Conservation (phyloP, 2,113 vertebrate genomes). For the Austrofundulus limnaeus region DNA sequence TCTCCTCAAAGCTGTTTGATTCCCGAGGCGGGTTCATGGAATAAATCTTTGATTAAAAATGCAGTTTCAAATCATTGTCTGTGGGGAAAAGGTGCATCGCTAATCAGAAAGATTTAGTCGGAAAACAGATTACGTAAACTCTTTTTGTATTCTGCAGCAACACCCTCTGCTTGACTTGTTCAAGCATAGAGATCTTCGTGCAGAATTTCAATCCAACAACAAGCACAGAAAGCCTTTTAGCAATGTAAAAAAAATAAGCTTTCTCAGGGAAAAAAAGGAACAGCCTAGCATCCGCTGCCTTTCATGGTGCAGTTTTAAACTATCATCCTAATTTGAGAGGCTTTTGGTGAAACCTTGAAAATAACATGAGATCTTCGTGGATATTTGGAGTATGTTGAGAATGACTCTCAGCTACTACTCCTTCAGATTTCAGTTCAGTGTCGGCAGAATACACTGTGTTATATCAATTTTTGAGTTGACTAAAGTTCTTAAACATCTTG, state of each 20-base stretch:
- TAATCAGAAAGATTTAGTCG: conserved; percentile 70
- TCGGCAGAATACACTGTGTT: too few relatives aligned
- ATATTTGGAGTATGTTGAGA: too few relatives aligned
- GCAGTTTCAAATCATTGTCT: conserved; percentile 52
- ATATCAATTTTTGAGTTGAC: background rate
- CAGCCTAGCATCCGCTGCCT: too few relatives aligned
- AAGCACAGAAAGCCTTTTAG: conserved; percentile 43
- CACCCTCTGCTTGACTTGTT: conserved; percentile 57
- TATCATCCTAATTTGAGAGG: too few relatives aligned
- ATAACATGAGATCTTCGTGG: too few relatives aligned
- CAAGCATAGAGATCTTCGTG: conserved; percentile 63
- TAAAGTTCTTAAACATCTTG: too few relatives aligned
- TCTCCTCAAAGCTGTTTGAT: conserved; percentile 39
- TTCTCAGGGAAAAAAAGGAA: too few relatives aligned
- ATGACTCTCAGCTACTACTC: too few relatives aligned
- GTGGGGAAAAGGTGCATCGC: conserved; percentile 57
- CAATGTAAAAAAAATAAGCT: conserved; percentile 33
- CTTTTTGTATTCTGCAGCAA: conserved; percentile 60
- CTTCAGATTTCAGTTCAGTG: too few relatives aligned
- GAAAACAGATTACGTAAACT: conserved; percentile 69
- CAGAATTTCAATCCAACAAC: conserved; percentile 51
- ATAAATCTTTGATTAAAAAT: conserved; percentile 73
- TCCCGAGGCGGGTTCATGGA: conserved; percentile 36
- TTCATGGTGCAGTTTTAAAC: too few relatives aligned
- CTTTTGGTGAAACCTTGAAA: too few relatives aligned